Base-by-base conservation (phyloP, 2,113 vertebrate species). In the Peucedramus taeniatus region DNA sequence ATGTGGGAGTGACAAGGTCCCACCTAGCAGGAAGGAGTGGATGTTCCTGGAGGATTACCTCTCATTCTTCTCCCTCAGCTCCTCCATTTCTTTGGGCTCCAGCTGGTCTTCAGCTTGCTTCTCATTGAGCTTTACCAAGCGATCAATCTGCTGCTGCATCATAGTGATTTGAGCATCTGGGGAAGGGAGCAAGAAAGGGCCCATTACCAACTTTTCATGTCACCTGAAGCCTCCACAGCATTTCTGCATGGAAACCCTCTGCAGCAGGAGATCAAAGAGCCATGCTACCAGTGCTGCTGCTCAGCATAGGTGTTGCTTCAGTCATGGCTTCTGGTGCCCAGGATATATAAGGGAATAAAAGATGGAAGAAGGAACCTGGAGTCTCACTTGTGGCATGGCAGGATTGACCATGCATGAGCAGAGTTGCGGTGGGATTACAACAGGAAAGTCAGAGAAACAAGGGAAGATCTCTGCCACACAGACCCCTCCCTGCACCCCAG, bases 71-170 rank as follows among this genome's bases (percentile, higher is more conserved):
- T 94, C 97, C 54, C 98, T 97, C 56, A 99, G 97, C 65, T 99
- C 98, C 87, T 98, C 96, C 24, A 99, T 83, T 65, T 99, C 98
- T 50, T 97, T 97, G 66, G 97, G 95, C 37, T 98, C 96, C 56
- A 97, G 91, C 8, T 98, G 93, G 19, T 97, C 97, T 5, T 97
- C 95, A 0, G 97, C 97, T 65, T 98, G 98, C 39, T 97, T 98
- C 79, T 97, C 96, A 0, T 96, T 98, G 26, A 99, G 98, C 80
- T 98, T 96, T 79, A 98, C 83, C 37, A 99, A 66, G 83, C 98
- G 98, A 59, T 99, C 98, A 2, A 99, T 97, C 16, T 96, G 97
- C 61, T 99, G 98, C 94, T 99, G 98, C 97, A 99, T 95, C 93
- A 98, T 81, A 44, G 95, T 97, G 59, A 99, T 98, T 60, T 98